Percentiles rank a stretch among this genome's conserved stretches.
Conservation (phyloP, 2,113 vertebrate species). For the Urocynchramus pylzowi region DNA sequence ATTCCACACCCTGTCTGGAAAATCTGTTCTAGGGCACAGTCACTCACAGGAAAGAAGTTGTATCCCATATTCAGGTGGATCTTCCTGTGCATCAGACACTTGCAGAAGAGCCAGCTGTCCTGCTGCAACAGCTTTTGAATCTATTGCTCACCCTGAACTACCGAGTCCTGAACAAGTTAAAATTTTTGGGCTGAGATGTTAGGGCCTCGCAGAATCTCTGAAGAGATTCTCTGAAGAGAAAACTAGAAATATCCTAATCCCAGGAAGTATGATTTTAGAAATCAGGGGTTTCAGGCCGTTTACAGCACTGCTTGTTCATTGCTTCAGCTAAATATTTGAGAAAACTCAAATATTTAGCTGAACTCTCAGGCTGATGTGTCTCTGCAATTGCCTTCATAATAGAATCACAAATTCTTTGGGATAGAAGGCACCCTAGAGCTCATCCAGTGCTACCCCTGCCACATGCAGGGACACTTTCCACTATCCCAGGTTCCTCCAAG, state of each 20-base stretch:
- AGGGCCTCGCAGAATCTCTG: neutral
- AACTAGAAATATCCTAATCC: neutral
- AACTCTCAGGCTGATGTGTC: neutral
- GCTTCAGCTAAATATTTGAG: neutral
- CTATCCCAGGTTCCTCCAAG: accelerated
- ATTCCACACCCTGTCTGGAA: neutral
- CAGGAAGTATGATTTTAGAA: neutral
- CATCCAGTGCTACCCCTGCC: neutral
- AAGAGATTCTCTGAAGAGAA: neutral
- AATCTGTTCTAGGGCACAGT: neutral
- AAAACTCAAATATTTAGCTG: neutral
- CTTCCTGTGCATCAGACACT: neutral
- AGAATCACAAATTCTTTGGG: neutral
- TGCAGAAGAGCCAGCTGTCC: neutral
- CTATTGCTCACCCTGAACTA: neutral
- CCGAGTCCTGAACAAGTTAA: neutral
- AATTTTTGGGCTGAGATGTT: neutral
- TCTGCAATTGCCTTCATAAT: neutral
- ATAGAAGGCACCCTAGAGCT: neutral
- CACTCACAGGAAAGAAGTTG: no score
- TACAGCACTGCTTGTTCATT: neutral
- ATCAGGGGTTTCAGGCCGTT: neutral
- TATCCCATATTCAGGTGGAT: neutral
- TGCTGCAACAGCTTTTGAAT: neutral
- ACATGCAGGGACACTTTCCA: neutral